Conservation (phyloP, 2,113 vertebrate genomes). For the Mormyrus lacerda region DNA sequence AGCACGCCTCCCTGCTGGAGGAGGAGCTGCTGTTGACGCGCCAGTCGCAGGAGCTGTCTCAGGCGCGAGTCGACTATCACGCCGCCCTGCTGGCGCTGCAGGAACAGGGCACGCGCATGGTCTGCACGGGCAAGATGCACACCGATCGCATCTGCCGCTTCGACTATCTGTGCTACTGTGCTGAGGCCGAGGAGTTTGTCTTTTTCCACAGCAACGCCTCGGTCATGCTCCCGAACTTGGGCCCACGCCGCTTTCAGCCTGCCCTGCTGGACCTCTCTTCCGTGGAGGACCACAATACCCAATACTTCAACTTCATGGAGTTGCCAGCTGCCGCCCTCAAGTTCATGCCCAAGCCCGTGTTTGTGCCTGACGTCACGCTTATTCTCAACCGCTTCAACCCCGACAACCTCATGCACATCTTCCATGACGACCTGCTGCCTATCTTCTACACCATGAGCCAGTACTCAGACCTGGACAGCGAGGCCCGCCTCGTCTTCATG, state of each 20-base stretch:
- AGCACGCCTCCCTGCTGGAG: constrained; percentile 76
- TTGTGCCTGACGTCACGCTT: constrained; percentile 86
- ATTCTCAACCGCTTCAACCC: constrained; percentile 94
- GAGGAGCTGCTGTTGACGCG: constrained; percentile 73
- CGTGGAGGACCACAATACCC: constrained; percentile 94
- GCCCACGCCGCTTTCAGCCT: constrained; percentile 87
- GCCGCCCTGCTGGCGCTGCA: constrained; percentile 74
- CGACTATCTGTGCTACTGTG: constrained; percentile 89
- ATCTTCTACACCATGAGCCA: constrained; percentile 92
- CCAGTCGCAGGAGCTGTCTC: constrained; percentile 67
- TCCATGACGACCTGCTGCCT: constrained; percentile 91
- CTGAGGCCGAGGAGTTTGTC: constrained; percentile 86
- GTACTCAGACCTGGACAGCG: constrained; percentile 75
- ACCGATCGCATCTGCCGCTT: constrained; percentile 94
- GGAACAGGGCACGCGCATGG: constrained; percentile 88
- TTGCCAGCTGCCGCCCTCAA: constrained; percentile 82
- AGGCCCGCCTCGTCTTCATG: constrained; percentile 90
- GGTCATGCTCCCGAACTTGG: constrained; percentile 88
- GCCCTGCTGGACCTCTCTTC: constrained; percentile 91
- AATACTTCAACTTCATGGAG: constrained; percentile 97
- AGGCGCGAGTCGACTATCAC: constrained; percentile 77
- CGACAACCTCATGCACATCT: constrained; percentile 95
- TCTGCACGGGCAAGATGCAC: constrained; percentile 92
- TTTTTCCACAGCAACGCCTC: constrained; percentile 93
- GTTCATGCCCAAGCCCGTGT: constrained; percentile 89